Base-by-base conservation (phyloP, 2,888 invertebrate species). In the Drosophila peninsularis region DNA sequence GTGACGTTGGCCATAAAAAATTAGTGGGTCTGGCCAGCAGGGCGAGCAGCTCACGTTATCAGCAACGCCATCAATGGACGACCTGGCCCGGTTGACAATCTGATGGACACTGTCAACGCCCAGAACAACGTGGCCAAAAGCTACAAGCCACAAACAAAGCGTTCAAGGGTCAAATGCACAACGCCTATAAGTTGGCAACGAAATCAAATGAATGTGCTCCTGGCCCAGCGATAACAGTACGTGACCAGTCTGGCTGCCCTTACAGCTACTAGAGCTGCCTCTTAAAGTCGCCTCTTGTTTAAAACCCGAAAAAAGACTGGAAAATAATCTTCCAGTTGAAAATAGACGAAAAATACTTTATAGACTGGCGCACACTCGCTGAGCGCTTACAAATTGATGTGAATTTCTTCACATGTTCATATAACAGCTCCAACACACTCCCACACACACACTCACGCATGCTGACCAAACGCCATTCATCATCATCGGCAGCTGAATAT, bases 351-450 rank as follows among this genome's bases (percentile, higher is more conserved):
- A 61, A 65, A 70, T 58, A 32, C 47, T 69, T 45, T 57, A 49
- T 57, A 27, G 32, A 54, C 52, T 45, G 32, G 55, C 56, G 45
- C 62, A 55, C 44, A 56, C 61, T 57, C 67, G 39, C n/a, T 49
- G 52, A 64, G 54, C 60, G 44, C 62, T 78, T 65, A 78, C 80
- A 86, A 86, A 87, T 85, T 85, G 87, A 84, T 87, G 87, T 81
- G 87, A 87, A 87, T 71, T 87, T 81, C 67, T 76, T 87, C 87
- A 87, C 89, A 87, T 87, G 87, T 87, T 87, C 68, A 61, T 64
- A 66, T 60, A 65, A 56, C 66, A 67, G 55, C 39, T 63, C 69
- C 60, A 67, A 50, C 24, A 7, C 24, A 9, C 42, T 7, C 37
- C 14, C 41, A 44, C 34, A 62, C 17, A 17, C 42, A 17, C 41